These are phyloP conservation scores for Macropis europaea DNA, from an alignment of 2,888 invertebrate species.

Conservation along the genomic window DNA sequence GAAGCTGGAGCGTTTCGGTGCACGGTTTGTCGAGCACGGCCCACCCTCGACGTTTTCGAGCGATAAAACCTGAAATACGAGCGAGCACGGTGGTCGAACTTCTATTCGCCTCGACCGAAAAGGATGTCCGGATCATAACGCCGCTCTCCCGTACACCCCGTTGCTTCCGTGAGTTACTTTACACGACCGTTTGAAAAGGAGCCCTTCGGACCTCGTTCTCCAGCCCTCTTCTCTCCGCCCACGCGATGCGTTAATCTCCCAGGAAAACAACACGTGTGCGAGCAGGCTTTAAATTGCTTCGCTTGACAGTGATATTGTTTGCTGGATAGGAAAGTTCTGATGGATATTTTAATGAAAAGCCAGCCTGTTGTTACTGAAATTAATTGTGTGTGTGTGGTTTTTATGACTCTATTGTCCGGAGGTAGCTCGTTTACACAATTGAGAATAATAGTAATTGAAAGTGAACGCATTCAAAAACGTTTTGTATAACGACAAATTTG, in stretches of 20 bases:
- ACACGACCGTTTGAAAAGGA: slow-evolving; percentile 45
- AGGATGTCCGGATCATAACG: slow-evolving; percentile 78
- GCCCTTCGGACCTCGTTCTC: slow-evolving; percentile 1
- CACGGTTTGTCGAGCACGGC: slow-evolving; percentile 50
- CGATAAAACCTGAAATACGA: slow-evolving; percentile 79
- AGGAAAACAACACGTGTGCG: neutral
- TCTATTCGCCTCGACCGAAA: slow-evolving; percentile 60
- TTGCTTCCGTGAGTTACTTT: slow-evolving; percentile 65
- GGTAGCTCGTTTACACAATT: too few relatives aligned
- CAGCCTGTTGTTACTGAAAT: too few relatives aligned
- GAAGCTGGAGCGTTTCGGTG: slow-evolving; percentile 25
- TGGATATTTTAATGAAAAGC: too few relatives aligned
- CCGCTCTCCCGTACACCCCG: slow-evolving; percentile 60
- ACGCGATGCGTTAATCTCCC: slow-evolving; percentile 16
- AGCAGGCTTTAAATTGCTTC: neutral
- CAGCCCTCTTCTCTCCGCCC: neutral
- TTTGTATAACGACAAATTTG: too few relatives aligned
- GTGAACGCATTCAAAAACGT: too few relatives aligned
- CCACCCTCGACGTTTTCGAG: slow-evolving; percentile 70
- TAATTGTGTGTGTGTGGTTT: too few relatives aligned
- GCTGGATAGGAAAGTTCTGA: too few relatives aligned
- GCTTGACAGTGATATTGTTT: too few relatives aligned
- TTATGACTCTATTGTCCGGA: too few relatives aligned
- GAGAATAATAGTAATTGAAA: too few relatives aligned
- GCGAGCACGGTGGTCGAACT: slow-evolving; percentile 55